Conservation (phyloP, 2,113 vertebrate species). For the Ahaetulla prasina region DNA sequence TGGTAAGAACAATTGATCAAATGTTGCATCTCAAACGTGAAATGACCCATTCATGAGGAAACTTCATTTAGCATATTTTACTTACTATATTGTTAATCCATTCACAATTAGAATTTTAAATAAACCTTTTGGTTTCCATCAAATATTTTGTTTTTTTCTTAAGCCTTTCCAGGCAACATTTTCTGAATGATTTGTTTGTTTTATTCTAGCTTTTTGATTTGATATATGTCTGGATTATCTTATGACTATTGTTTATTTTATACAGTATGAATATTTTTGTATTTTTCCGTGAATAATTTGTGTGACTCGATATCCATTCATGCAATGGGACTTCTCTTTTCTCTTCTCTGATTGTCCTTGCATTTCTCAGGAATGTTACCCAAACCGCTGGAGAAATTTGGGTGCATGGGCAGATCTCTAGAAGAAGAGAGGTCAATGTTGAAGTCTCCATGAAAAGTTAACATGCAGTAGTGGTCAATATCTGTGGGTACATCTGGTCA, state of each 20-base stretch:
- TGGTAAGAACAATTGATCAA: neutral
- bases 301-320: rapidly evolving
- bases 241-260: neutral
- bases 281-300: neutral
- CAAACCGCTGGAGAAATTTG: neutral
- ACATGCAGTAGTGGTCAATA: neutral
- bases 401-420: neutral
- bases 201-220: neutral
- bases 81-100: neutral
- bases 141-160: neutral
- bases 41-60: neutral
- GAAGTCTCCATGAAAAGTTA: neutral
- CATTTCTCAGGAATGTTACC: neutral
- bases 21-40: neutral
- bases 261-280: neutral
- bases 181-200: neutral
- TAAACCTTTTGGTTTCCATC: neutral
- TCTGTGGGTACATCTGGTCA: neutral
- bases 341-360: neutral
- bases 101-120: neutral
- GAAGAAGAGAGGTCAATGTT: neutral
- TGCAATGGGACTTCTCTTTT: neutral
- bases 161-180: neutral
- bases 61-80: neutral
- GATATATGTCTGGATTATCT: neutral